Evolutionary conservation across 2,797 vertebrate genomes (phyloP).

Genomic region (Diceros bicornis): DNA sequence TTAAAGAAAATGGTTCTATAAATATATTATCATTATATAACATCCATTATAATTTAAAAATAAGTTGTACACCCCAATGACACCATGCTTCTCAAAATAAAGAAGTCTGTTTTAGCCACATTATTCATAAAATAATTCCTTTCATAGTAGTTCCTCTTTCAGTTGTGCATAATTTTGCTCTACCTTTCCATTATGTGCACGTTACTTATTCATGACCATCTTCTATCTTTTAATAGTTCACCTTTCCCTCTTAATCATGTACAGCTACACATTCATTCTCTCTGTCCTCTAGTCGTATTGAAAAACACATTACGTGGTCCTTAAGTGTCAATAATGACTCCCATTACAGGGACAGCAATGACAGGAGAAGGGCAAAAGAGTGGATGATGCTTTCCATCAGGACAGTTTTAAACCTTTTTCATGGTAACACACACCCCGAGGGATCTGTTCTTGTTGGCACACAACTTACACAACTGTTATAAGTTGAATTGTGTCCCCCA

Average conservation of each 20-base stretch:
- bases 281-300: background rate
- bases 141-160: constrained; percentile 23
- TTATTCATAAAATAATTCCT: constrained; percentile 62
- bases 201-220: background rate
- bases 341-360: background rate
- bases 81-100: constrained; percentile 73
- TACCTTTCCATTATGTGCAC: background rate
- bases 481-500: background rate
- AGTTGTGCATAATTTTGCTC: background rate
- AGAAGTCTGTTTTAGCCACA: constrained; percentile 14
- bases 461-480: background rate
- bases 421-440: background rate
- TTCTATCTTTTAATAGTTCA: background rate
- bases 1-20: constrained; percentile 59
- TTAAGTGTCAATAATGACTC: background rate
- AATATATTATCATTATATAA: constrained; percentile 59
- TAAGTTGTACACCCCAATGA: constrained; percentile 34
- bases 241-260: background rate
- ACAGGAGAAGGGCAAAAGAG: background rate
- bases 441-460: background rate
- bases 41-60: constrained; percentile 57
- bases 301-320: background rate
- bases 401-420: background rate
- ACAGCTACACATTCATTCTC: background rate
- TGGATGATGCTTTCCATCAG: background rate